Percentiles rank a stretch among this genome's conserved stretches.
Conservation (phyloP, 2,888 invertebrate species). For the Plagiodera versicolora region DNA sequence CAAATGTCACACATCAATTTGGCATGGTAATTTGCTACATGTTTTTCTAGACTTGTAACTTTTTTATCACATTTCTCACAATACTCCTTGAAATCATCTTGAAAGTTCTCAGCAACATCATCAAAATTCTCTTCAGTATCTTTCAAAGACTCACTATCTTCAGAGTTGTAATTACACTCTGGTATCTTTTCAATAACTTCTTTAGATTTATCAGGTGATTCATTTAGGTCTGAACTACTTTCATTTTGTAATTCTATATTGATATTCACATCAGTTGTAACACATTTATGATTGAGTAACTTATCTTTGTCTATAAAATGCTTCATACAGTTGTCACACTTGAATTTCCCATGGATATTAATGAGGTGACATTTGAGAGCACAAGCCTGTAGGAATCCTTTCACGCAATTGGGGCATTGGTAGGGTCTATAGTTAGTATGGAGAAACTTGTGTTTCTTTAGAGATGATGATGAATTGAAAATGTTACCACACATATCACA, state of each 20-base stretch:
- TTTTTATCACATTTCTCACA: constrained; percentile 15
- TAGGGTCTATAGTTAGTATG: constrained; percentile 27
- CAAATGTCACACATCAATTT: constrained; percentile 34
- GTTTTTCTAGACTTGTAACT: constrained; percentile 10
- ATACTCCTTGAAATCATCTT: neutral
- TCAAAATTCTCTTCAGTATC: neutral
- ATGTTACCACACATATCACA: constrained; percentile 25
- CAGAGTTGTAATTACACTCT: neutral
- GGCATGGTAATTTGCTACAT: constrained; percentile 3
- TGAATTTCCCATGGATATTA: constrained; percentile 26
- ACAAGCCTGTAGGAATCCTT: constrained; percentile 27
- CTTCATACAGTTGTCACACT: constrained; percentile 29
- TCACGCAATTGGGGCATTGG: constrained; percentile 29
- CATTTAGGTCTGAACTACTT: neutral
- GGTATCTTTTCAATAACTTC: neutral
- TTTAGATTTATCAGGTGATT: neutral
- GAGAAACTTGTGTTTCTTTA: constrained; percentile 23
- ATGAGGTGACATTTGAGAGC: constrained; percentile 28
- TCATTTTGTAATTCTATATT: neutral
- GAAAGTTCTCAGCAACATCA: neutral
- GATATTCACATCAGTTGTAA: neutral
- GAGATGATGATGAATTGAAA: constrained; percentile 25
- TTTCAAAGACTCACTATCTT: neutral
- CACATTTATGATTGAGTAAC: constrained; percentile 24
- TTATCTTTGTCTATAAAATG: constrained; percentile 27